These are phyloP conservation scores for Lumbricus terrestris DNA, from an alignment of 2,888 invertebrate species.

Conservation along the genomic window DNA sequence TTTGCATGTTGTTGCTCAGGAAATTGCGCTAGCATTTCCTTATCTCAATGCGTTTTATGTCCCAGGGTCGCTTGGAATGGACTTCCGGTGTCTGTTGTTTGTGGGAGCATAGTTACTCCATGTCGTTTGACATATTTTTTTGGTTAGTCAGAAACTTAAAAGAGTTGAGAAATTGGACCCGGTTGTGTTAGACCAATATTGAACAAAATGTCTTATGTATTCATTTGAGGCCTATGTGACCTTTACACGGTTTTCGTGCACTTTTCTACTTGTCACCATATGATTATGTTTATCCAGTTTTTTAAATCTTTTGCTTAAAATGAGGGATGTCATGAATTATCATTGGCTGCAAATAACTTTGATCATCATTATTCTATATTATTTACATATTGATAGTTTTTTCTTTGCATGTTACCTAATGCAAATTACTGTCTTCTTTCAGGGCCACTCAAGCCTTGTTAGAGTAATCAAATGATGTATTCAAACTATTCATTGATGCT, in stretches of 20 bases:
- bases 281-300: neutral
- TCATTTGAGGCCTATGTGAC: no score
- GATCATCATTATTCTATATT: neutral
- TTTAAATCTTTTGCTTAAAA: neutral
- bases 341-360: neutral
- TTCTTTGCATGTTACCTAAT: neutral
- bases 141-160: neutral
- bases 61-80: neutral
- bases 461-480: no score
- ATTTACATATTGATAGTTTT: no score
- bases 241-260: neutral
- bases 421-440: neutral
- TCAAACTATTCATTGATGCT: no score
- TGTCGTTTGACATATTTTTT: neutral
- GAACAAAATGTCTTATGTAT: neutral
- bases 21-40: neutral
- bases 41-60: slow-evolving; percentile 3
- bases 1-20: neutral
- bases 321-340: neutral
- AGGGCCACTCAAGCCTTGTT: no score
- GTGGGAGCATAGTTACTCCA: neutral
- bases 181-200: neutral
- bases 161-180: neutral
- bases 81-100: neutral
- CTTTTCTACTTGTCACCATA: neutral